These are phyloP conservation scores for Carcina quercana DNA, from an alignment of 2,888 invertebrate species.

Conservation along the genomic window DNA sequence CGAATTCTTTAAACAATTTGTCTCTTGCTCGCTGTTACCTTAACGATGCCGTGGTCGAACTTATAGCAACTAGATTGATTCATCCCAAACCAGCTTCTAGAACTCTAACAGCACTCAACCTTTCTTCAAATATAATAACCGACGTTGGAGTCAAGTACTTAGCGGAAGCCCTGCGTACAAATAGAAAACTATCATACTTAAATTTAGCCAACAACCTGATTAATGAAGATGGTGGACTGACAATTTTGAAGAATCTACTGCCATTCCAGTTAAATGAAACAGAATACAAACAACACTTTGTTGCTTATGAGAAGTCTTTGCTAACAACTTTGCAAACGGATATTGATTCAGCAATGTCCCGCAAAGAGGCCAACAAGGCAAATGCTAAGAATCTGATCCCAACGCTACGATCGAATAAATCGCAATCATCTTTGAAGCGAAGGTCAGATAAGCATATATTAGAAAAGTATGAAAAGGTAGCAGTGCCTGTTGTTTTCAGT, in stretches of 20 bases:
- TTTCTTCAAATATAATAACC: constrained; percentile 48
- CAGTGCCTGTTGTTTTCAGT: too few species aligned
- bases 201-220: constrained; percentile 46
- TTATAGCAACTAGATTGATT: constrained; percentile 29
- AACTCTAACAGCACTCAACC: constrained; percentile 34
- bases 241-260: neutral
- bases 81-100: constrained; percentile 24
- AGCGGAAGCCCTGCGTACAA: constrained; percentile 35
- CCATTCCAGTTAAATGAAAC: too few species aligned
- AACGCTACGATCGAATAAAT: too few species aligned
- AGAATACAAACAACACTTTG: too few species aligned
- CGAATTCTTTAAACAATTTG: constrained; percentile 23
- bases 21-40: constrained; percentile 40
- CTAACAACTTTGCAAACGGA: too few species aligned
- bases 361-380: too few species aligned
- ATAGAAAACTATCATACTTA: constrained; percentile 47
- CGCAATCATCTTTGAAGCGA: too few species aligned
- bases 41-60: constrained; percentile 29
- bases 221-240: constrained; percentile 27
- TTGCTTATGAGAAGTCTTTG: too few species aligned
- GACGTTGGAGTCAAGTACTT: constrained; percentile 40
- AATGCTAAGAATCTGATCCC: too few species aligned
- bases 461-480: too few species aligned
- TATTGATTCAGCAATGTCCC: too few species aligned
- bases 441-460: too few species aligned